A percentile compares a stretch with the other conserved stretches of the same genome.
Evolutionary conservation across 2,113 vertebrate species (phyloP).

Genomic region (Gasterosteus nipponicus): DNA sequence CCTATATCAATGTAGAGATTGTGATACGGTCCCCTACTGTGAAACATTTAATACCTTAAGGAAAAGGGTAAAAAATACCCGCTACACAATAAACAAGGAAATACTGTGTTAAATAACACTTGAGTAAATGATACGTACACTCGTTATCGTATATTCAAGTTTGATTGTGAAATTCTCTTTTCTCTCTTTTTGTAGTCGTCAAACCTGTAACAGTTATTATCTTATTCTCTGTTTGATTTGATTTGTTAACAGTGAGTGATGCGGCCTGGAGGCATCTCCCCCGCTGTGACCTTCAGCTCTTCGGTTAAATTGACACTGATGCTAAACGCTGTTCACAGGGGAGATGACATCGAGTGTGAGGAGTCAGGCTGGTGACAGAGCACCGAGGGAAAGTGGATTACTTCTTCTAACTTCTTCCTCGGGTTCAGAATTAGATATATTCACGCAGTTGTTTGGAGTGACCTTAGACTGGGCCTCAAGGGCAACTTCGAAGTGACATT

Average conservation of each 20-base stretch:
- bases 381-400: constrained; percentile 37
- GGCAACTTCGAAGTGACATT: constrained; percentile 16
- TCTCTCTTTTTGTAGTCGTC: neutral
- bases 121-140: too few species aligned
- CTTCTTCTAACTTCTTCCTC: constrained; percentile 31
- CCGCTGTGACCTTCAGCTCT: constrained; percentile 41
- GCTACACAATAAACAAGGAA: too few species aligned
- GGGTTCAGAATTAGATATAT: constrained; percentile 41
- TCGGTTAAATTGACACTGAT: constrained; percentile 55
- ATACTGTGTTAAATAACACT: too few species aligned
- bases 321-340: constrained; percentile 39
- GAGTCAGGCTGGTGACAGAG: constrained; percentile 22
- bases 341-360: neutral
- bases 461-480: constrained; percentile 3
- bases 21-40: neutral
- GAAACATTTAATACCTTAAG: neutral
- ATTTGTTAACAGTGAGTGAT: neutral
- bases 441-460: constrained; percentile 6
- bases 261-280: neutral
- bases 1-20: neutral
- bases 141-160: too few species aligned
- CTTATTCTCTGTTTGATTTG: neutral
- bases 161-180: too few species aligned
- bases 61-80: neutral
- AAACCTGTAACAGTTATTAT: neutral